These are phyloP conservation scores for Symphodus melops DNA, from an alignment of 2,113 vertebrate species.

Conservation along the genomic window DNA sequence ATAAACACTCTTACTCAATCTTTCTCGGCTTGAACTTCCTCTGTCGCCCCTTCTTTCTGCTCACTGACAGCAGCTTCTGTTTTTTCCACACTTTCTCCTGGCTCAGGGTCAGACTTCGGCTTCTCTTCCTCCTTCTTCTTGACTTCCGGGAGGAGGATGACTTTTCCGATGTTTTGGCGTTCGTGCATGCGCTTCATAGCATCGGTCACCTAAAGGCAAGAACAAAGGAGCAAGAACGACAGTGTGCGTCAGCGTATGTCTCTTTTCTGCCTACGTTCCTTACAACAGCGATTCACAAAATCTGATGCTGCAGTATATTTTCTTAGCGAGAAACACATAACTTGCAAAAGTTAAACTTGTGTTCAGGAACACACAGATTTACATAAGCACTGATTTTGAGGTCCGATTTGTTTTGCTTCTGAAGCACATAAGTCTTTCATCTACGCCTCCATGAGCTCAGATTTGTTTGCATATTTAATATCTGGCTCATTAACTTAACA, in stretches of 20 bases:
- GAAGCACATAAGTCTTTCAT: not conserved
- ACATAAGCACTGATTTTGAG: too few species aligned
- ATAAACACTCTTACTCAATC: conserved; percentile 55
- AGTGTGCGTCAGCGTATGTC: not conserved
- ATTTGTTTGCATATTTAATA: not conserved
- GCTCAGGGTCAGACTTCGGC: conserved; percentile 40
- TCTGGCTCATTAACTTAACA: not conserved
- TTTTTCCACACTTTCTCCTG: conserved; percentile 36
- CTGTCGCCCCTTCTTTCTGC: conserved; percentile 51
- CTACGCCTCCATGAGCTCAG: not conserved
- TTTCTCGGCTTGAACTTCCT: conserved; percentile 62
- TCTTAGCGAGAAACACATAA: too few species aligned
- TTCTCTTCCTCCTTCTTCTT: conserved; percentile 84
- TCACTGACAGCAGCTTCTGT: conserved; percentile 25
- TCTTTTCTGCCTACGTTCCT: not conserved
- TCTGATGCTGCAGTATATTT: too few species aligned
- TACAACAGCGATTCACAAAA: not conserved
- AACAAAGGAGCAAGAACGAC: conserved; percentile 5
- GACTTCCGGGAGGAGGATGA: conserved; percentile 90
- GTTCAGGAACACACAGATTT: too few species aligned
- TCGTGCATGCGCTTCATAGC: conserved; percentile 95
- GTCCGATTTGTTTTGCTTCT: not conserved
- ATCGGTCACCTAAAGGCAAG: conserved; percentile 85
- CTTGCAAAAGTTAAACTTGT: too few species aligned
- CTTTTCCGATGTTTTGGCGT: conserved; percentile 92